Conservation (phyloP, 2,888 invertebrate species). For the Eupithecia pulchellata region DNA sequence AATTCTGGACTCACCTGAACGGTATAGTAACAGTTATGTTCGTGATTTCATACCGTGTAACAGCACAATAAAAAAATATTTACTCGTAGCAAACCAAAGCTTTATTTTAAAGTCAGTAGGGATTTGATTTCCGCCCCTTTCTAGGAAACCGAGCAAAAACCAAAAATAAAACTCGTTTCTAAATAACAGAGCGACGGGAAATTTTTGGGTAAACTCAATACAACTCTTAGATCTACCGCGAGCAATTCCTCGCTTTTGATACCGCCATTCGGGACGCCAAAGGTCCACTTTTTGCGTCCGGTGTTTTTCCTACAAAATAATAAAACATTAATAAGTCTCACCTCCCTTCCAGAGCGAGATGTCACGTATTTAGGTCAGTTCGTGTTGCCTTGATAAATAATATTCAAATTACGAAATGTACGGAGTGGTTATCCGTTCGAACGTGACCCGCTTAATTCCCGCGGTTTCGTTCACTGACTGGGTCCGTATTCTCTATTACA, state of each 20-base stretch:
- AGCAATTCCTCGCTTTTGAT: constrained; percentile 64
- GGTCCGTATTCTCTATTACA: too few species aligned
- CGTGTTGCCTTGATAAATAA: constrained; percentile 59
- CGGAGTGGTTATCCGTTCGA: constrained; percentile 49
- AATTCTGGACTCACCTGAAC: too few species aligned
- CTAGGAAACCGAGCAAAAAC: background rate
- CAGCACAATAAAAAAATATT: background rate
- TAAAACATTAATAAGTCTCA: constrained; percentile 75
- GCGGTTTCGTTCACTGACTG: constrained; percentile 26
- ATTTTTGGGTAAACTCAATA: constrained; percentile 44
- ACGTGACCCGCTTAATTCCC: constrained; percentile 49
- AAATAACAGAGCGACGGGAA: constrained; percentile 21
- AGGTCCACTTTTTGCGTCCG: constrained; percentile 68
- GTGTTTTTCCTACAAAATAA: constrained; percentile 68
- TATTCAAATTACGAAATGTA: constrained; percentile 55
- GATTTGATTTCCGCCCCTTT: background rate
- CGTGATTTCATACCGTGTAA: background rate
- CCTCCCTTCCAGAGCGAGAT: constrained; percentile 63
- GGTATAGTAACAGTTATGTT: background rate
- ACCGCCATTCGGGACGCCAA: constrained; percentile 71
- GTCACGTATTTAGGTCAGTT: constrained; percentile 65
- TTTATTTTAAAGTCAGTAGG: background rate
- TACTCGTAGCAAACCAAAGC: background rate
- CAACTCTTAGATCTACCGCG: constrained; percentile 51
- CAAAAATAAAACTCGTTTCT: constrained; percentile 1